Percentiles rank a stretch among this genome's conserved stretches.
phyloP scores from a whole-genome alignment of 2,888 invertebrate genomes.

The Pristionchus fissidentatus region DNA sequence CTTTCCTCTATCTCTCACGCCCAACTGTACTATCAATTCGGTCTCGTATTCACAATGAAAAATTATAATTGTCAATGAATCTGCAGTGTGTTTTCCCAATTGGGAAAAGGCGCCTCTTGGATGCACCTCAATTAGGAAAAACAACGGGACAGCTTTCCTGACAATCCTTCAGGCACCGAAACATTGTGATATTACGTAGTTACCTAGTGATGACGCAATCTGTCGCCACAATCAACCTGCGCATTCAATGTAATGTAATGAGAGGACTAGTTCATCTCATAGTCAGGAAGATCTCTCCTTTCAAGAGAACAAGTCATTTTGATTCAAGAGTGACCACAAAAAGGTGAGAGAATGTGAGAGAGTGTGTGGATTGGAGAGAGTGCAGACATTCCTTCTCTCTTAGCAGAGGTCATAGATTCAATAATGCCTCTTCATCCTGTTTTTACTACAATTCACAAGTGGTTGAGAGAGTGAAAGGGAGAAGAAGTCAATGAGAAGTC shows the following conservation, averaged over 20 bases:
- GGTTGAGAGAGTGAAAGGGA: too few relatives aligned
- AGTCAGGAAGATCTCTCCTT: background rate
- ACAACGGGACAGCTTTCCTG: too few relatives aligned
- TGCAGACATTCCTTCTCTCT: background rate
- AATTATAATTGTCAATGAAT: too few relatives aligned
- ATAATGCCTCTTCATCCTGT: too few relatives aligned
- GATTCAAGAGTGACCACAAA: slow-evolving; percentile 40
- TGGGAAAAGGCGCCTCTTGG: too few relatives aligned
- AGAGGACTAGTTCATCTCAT: slow-evolving; percentile 2
- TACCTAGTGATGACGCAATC: slow-evolving; percentile 2
- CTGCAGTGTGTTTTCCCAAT: too few relatives aligned
- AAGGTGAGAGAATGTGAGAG: background rate
- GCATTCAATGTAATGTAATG: slow-evolving; percentile 11
- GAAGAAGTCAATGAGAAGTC: too few relatives aligned
- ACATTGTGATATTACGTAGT: too few relatives aligned
- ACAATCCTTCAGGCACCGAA: too few relatives aligned
- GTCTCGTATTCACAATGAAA: too few relatives aligned
- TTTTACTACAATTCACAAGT: slow-evolving; percentile 10
- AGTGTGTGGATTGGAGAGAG: background rate
- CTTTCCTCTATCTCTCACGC: background rate
- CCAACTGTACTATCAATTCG: slow-evolving; percentile 32
- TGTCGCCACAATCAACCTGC: background rate
- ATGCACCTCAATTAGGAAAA: too few relatives aligned
- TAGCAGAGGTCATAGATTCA: too few relatives aligned
- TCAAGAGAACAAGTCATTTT: slow-evolving; percentile 42